Conservation (phyloP, 1,140 invertebrate species). For the Propsilocerus akamusi region DNA sequence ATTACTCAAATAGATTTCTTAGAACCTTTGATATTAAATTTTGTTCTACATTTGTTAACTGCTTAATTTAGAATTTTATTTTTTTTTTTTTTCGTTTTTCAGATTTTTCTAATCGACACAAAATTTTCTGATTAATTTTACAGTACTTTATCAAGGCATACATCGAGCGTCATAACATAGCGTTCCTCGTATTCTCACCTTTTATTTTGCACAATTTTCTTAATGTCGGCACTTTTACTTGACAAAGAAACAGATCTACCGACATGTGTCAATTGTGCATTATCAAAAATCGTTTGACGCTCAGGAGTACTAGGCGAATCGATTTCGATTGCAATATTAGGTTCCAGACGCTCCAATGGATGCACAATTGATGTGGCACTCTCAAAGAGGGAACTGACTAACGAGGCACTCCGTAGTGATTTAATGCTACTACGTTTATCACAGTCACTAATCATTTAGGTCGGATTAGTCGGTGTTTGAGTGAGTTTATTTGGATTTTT, state of each 20-base stretch:
- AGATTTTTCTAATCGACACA: too few species aligned
- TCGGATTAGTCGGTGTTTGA: not conserved
- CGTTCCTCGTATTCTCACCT: too few species aligned
- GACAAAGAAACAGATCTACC: not conserved
- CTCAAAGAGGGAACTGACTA: not conserved
- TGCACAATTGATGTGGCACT: not conserved
- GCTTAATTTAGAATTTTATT: too few species aligned
- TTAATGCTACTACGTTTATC: not conserved
- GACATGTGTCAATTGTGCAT: not conserved
- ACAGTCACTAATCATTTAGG: not conserved
- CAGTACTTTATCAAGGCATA: too few species aligned
- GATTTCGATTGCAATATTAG: not conserved
- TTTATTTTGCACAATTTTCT: too few species aligned
- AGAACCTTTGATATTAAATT: too few species aligned
- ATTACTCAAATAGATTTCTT: too few species aligned
- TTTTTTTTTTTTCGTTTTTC: too few species aligned
- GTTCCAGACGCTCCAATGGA: not conserved
- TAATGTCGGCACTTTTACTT: too few species aligned
- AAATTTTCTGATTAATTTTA: too few species aligned
- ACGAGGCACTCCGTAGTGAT: slow-evolving; percentile 2
- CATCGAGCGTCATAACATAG: too few species aligned
- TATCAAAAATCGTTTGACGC: not conserved
- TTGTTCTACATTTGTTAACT: too few species aligned
- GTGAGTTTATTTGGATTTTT: not conserved
- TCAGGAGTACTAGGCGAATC: not conserved